Evolutionary conservation across 2,797 vertebrate genomes (phyloP).

Genomic region (Anableps anableps): DNA sequence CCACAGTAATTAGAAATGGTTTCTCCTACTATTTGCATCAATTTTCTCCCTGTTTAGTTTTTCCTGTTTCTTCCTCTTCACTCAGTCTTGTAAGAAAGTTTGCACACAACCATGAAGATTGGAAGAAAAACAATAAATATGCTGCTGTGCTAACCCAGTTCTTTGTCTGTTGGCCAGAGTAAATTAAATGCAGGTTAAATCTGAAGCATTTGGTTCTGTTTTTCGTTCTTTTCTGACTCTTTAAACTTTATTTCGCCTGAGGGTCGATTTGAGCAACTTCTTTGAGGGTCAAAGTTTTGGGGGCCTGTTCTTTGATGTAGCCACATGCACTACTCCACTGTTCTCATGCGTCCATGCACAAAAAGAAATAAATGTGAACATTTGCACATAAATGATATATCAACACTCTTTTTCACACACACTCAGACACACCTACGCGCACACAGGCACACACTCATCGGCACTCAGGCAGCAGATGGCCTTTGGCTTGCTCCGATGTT

Average conservation of each 20-base stretch:
- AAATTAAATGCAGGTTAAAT: background rate
- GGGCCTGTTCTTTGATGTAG: slow-evolving; percentile 1
- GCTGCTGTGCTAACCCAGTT: no score
- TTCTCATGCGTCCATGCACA: slow-evolving; percentile 28
- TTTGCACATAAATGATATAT: slow-evolving; percentile 71
- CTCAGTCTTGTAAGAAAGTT: background rate
- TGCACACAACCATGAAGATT: background rate
- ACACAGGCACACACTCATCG: slow-evolving; percentile 28
- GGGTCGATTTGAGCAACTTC: background rate
- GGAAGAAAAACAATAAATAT: background rate
- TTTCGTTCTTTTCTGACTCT: slow-evolving; percentile 49
- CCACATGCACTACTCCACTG: slow-evolving; percentile 58
- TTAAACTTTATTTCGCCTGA: background rate
- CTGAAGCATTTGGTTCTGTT: slow-evolving; percentile 4
- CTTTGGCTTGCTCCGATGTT: slow-evolving; percentile 68
- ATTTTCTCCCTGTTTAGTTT: background rate
- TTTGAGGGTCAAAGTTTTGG: background rate
- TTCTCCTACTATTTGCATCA: background rate
- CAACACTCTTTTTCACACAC: slow-evolving; percentile 22
- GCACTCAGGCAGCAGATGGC: slow-evolving; percentile 64
- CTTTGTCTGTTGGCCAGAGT: background rate
- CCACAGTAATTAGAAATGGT: no score
- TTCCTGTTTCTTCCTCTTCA: background rate
- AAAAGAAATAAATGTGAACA: slow-evolving; percentile 48
- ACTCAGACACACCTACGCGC: slow-evolving; percentile 17